Evolutionary conservation across 2,797 vertebrate genomes (phyloP).

Genomic region (Phoebastria nigripes): DNA sequence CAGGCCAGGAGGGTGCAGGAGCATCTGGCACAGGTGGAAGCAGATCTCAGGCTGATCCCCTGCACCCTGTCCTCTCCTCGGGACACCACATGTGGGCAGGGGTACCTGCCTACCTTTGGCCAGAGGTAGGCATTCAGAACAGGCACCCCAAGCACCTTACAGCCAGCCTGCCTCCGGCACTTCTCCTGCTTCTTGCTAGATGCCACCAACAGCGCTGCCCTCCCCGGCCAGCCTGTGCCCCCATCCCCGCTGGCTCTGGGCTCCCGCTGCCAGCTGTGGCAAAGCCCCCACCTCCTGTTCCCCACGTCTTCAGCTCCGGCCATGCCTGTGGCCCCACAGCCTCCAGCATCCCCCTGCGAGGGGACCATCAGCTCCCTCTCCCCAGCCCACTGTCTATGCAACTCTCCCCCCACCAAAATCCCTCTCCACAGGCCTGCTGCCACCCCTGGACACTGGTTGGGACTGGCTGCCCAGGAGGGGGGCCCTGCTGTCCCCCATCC

Average conservation of each 20-base stretch:
- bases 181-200: neutral
- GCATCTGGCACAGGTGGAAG: neutral
- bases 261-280: neutral
- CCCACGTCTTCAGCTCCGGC: neutral
- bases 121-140: neutral
- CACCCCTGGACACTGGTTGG: neutral
- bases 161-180: neutral
- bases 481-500: neutral
- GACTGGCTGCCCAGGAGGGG: neutral
- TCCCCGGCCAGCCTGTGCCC: neutral
- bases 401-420: neutral
- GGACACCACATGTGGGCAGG: neutral
- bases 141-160: neutral
- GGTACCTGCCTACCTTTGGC: neutral
- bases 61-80: neutral
- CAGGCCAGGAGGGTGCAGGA: neutral
- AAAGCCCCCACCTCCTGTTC: neutral
- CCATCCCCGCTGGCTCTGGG: rapidly evolving
- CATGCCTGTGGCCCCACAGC: neutral
- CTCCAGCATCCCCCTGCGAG: neutral
- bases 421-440: neutral
- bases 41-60: neutral
- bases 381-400: neutral
- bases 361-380: neutral
- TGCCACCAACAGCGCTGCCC: neutral